phyloP scores from a whole-genome alignment of 1,140 invertebrate species.

The Ostrea denselamellosa region DNA sequence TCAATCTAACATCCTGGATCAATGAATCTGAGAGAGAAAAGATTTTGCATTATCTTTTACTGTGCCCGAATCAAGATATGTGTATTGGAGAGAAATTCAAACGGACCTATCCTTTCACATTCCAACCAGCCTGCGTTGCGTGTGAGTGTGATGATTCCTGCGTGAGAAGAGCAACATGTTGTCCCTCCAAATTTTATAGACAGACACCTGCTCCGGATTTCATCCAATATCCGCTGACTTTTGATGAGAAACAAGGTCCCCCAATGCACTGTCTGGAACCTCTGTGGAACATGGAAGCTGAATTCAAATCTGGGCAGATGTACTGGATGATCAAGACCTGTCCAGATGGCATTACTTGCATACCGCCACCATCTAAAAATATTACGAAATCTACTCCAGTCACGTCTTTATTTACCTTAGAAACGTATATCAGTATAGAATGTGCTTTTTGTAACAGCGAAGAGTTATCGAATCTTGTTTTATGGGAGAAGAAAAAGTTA shows the following conservation, averaged over 20 bases:
- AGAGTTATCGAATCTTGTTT: not conserved
- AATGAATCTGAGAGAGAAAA: not conserved
- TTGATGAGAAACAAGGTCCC: not conserved
- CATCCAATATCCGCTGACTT: not conserved
- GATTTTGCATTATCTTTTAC: not conserved
- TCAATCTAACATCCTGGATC: not conserved
- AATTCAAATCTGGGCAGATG: not conserved
- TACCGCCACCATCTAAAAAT: not conserved
- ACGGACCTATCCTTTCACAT: not conserved
- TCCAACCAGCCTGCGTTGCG: not conserved
- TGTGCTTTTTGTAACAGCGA: not conserved
- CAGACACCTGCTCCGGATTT: not conserved
- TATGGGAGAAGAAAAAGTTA: not conserved
- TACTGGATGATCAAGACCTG: not conserved
- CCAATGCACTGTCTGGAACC: not conserved
- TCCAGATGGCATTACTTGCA: not conserved
- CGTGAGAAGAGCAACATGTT: not conserved
- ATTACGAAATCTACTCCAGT: not conserved
- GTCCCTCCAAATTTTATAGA: conserved; percentile 9
- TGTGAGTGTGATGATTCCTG: not conserved
- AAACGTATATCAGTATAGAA: not conserved
- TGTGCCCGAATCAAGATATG: not conserved
- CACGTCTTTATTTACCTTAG: not conserved
- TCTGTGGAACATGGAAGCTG: not conserved
- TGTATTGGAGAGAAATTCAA: not conserved